A percentile compares a stretch with the other conserved stretches of the same genome.
Conservation (phyloP, 2,797 vertebrate species). For the Paramormyrops hopkinsi region DNA sequence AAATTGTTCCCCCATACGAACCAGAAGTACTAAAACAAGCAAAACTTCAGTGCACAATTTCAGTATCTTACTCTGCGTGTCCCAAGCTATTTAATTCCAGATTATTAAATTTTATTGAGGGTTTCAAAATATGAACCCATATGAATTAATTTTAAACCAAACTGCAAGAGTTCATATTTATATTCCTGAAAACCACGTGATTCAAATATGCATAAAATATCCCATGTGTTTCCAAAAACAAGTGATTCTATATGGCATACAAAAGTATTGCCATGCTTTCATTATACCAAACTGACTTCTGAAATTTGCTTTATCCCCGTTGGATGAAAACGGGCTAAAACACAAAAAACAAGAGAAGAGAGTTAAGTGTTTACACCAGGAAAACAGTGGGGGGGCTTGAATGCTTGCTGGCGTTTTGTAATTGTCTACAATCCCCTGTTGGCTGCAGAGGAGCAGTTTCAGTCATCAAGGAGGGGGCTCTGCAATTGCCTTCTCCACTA, state of each 20-base stretch:
- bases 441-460: constrained; percentile 95
- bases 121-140: neutral
- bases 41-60: constrained; percentile 42
- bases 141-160: neutral
- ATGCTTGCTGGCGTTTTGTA: constrained; percentile 87
- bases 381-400: constrained; percentile 84
- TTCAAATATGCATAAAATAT: constrained; percentile 7
- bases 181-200: neutral
- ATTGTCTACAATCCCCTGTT: constrained; percentile 96
- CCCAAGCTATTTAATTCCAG: neutral
- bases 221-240: constrained; percentile 6
- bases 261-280: constrained; percentile 7
- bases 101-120: neutral
- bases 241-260: constrained; percentile 14
- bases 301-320: neutral
- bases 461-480: constrained; percentile 95
- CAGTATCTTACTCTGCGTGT: constrained; percentile 23
- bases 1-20: constrained; percentile 25
- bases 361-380: constrained; percentile 87
- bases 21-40: constrained; percentile 43
- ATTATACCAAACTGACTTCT: neutral
- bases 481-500: constrained; percentile 99
- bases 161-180: neutral
- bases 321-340: constrained; percentile 69
- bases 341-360: constrained; percentile 69